These are phyloP conservation scores for Formica exsecta DNA, from an alignment of 1,140 invertebrate species.

Conservation along the genomic window DNA sequence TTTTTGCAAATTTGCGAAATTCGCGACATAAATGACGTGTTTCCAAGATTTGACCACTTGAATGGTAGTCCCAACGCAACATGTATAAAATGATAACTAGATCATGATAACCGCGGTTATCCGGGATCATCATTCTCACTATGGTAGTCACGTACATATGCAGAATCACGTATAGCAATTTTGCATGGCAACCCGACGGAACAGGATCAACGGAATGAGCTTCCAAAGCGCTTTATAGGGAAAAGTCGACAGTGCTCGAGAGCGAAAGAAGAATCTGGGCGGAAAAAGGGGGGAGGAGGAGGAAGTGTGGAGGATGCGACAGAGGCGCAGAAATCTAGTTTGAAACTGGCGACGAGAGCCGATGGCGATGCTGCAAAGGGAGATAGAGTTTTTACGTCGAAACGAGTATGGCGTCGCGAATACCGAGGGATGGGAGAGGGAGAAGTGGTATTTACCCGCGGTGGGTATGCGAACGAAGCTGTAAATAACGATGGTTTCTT, in stretches of 20 bases:
- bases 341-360: slow-evolving; percentile 65
- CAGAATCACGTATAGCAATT: slow-evolving; percentile 72
- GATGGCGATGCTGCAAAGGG: slow-evolving; percentile 47
- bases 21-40: neutral
- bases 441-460: slow-evolving; percentile 37
- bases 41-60: neutral
- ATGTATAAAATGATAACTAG: slow-evolving; percentile 41
- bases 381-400: slow-evolving; percentile 59
- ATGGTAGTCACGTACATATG: slow-evolving; percentile 67
- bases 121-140: slow-evolving; percentile 35
- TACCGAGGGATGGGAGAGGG: slow-evolving; percentile 1
- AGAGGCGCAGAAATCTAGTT: slow-evolving; percentile 73
- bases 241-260: slow-evolving; percentile 28
- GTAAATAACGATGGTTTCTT: slow-evolving; percentile 58
- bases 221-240: slow-evolving; percentile 42
- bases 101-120: slow-evolving; percentile 30
- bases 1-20: neutral
- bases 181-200: slow-evolving; percentile 57
- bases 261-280: slow-evolving; percentile 5
- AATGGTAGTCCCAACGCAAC: slow-evolving; percentile 5
- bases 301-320: slow-evolving; percentile 28
- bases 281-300: neutral
- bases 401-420: slow-evolving; percentile 48
- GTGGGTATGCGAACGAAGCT: slow-evolving; percentile 29
- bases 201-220: slow-evolving; percentile 65